These are phyloP conservation scores for Melanchra persicariae DNA, from an alignment of 2,888 invertebrate species.

Conservation along the genomic window DNA sequence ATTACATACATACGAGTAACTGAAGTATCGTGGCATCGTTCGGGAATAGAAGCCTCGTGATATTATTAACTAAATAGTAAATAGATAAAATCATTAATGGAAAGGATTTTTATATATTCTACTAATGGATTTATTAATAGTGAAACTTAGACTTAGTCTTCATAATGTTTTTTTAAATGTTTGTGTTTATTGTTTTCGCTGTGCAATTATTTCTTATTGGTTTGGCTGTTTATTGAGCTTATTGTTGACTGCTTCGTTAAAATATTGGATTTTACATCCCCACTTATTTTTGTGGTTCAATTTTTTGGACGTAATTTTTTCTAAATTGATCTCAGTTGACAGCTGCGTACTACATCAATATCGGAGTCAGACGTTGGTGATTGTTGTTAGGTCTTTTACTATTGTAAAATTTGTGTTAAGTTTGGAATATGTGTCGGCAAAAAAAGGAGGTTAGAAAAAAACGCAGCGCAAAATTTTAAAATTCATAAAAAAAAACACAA, in stretches of 20 bases:
- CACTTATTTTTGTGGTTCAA: constrained; percentile 78
- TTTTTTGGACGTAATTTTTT: constrained; percentile 73
- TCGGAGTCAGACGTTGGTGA: constrained; percentile 84
- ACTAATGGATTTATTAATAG: constrained; percentile 90
- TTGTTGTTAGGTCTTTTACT: constrained; percentile 84
- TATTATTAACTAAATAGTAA: constrained; percentile 90
- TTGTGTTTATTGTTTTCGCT: constrained; percentile 90
- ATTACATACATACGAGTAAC: constrained; percentile 76
- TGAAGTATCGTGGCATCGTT: constrained; percentile 86
- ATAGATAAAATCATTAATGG: constrained; percentile 90
- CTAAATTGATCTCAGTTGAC: constrained; percentile 89
- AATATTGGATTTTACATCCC: constrained; percentile 76
- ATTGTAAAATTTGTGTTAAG: constrained; percentile 81
- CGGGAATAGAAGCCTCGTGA: constrained; percentile 88
- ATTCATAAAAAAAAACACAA: constrained; percentile 59
- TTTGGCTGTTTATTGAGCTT: constrained; percentile 82
- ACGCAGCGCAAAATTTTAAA: constrained; percentile 73
- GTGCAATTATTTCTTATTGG: constrained; percentile 85
- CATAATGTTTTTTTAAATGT: constrained; percentile 82
- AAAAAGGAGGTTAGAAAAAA: constrained; percentile 69
- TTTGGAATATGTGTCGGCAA: constrained; percentile 88
- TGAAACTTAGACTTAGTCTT: constrained; percentile 88
- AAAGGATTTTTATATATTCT: constrained; percentile 91
- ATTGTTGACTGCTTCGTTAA: constrained; percentile 84
- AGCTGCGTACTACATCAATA: constrained; percentile 85